A percentile compares a stretch with the other conserved stretches of the same genome.
phyloP scores from a whole-genome alignment of 2,888 invertebrate genomes.

The Caenorhabditis angaria region DNA sequence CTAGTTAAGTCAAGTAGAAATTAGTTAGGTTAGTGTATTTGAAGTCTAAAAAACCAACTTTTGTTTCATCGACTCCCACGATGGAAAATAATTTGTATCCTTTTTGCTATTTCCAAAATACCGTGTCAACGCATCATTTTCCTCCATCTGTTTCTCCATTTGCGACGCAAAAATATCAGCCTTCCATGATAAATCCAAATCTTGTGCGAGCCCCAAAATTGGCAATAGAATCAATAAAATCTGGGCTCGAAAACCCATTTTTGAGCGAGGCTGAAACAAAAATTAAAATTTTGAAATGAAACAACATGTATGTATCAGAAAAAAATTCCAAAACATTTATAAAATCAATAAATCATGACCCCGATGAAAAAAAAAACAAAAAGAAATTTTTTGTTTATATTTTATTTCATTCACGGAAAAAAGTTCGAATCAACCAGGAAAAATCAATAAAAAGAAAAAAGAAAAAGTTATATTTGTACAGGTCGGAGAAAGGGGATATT shows the following conservation, averaged over 20 bases:
- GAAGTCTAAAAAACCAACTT: constrained; percentile 16
- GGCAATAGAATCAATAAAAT: not conserved
- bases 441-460: no score
- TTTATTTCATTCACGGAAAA: no score
- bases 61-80: constrained; percentile 62
- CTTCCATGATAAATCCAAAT: constrained; percentile 47
- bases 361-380: no score
- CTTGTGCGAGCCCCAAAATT: no score
- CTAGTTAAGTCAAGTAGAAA: not conserved
- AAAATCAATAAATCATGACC: not conserved
- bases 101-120: constrained; percentile 42
- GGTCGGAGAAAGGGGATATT: not conserved
- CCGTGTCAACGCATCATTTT: constrained; percentile 45
- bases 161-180: constrained; percentile 48
- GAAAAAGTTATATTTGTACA: not conserved
- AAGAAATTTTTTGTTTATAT: no score
- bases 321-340: not conserved
- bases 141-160: constrained; percentile 33
- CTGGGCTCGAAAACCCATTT: not conserved
- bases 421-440: no score
- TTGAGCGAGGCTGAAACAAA: not conserved
- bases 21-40: not conserved
- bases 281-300: no score
- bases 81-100: constrained; percentile 55
- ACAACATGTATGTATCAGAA: not conserved